A percentile compares a stretch with the other conserved stretches of the same genome.
phyloP scores from a whole-genome alignment of 2,113 vertebrate genomes.

The Myanophis thanlyinensis region DNA sequence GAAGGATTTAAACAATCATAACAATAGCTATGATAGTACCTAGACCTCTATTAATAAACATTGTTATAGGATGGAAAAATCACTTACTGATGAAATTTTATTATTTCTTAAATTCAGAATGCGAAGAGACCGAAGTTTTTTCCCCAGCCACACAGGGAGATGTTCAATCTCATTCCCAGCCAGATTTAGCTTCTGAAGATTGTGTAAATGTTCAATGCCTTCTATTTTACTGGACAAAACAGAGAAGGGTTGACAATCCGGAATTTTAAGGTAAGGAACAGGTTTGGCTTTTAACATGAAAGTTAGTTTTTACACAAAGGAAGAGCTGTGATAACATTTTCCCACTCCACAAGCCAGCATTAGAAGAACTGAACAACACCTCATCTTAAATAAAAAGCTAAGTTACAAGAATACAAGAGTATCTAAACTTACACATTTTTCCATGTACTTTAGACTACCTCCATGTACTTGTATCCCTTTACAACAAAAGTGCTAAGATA shows the following conservation, averaged over 20 bases:
- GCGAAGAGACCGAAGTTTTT: slow-evolving; percentile 77
- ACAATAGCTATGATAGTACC: background rate
- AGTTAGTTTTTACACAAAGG: background rate
- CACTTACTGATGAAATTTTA: slow-evolving; percentile 80
- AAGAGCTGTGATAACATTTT: background rate
- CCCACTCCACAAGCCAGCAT: background rate
- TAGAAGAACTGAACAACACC: background rate
- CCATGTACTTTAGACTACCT: background rate
- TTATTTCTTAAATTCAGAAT: slow-evolving; percentile 77
- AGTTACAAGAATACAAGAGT: background rate
- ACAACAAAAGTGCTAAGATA: background rate
- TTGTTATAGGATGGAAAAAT: background rate
- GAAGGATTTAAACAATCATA: background rate
- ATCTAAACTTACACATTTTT: background rate
- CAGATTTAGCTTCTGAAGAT: slow-evolving; percentile 81
- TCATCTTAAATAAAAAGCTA: background rate
- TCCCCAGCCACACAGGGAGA: slow-evolving; percentile 81
- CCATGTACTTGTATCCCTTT: background rate
- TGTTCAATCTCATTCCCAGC: slow-evolving; percentile 82
- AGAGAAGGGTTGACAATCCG: slow-evolving; percentile 11
- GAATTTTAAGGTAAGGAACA: background rate
- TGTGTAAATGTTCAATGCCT: slow-evolving; percentile 81
- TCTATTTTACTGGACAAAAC: slow-evolving; percentile 81
- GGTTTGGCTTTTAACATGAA: background rate
- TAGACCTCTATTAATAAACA: background rate